These are phyloP conservation scores for Cydia strobilella DNA, from an alignment of 1,140 invertebrate species.

Conservation along the genomic window DNA sequence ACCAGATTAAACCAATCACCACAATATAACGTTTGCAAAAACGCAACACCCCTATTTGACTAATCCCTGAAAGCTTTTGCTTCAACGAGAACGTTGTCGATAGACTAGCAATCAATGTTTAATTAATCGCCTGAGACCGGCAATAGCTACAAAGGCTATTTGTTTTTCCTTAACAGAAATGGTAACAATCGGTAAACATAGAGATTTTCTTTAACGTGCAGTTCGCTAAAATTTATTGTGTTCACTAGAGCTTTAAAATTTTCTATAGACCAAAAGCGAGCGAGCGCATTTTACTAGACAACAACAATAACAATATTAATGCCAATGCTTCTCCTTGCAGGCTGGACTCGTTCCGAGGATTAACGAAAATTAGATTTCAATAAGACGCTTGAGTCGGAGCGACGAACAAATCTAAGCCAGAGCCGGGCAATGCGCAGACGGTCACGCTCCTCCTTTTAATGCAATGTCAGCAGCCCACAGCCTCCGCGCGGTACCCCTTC, in stretches of 20 bases:
- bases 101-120: slow-evolving; percentile 22
- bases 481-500: slow-evolving; percentile 33
- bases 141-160: slow-evolving; percentile 15
- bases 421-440: slow-evolving; percentile 62
- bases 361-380: slow-evolving; percentile 79
- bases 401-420: slow-evolving; percentile 64
- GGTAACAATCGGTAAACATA: slow-evolving; percentile 38
- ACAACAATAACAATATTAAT: slow-evolving; percentile 63
- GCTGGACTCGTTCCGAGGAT: slow-evolving; percentile 60
- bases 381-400: slow-evolving; percentile 72
- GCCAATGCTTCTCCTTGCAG: slow-evolving; percentile 48
- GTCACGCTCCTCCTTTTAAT: slow-evolving; percentile 66
- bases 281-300: slow-evolving; percentile 33
- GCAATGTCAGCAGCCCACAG: slow-evolving; percentile 57
- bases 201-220: slow-evolving; percentile 31
- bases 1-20: slow-evolving; percentile 53
- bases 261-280: slow-evolving; percentile 19
- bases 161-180: slow-evolving; percentile 15
- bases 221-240: background rate
- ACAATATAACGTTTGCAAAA: slow-evolving; percentile 26
- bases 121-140: slow-evolving; percentile 21
- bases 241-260: background rate
- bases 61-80: slow-evolving; percentile 29
- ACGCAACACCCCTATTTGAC: slow-evolving; percentile 28
- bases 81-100: slow-evolving; percentile 27